Evolutionary conservation across 2,888 invertebrate species (phyloP).

Genomic region (Idaea biselata): DNA sequence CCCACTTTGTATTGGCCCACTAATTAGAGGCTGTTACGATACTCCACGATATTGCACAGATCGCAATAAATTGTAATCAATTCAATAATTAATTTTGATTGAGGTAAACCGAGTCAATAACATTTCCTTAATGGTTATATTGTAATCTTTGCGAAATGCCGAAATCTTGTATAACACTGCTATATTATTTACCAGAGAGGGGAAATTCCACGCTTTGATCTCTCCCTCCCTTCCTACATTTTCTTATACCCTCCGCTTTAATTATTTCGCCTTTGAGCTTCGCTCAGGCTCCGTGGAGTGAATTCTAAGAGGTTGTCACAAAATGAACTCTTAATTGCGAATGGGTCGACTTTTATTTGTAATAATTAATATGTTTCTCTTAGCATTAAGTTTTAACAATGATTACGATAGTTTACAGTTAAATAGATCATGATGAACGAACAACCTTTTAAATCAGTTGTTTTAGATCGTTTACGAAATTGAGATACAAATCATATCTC

Average conservation of each 20-base stretch:
- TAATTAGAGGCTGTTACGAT: not conserved
- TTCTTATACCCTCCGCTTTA: constrained; percentile 73
- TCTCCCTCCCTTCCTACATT: constrained; percentile 54
- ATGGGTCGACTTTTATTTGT: constrained; percentile 64
- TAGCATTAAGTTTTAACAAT: constrained; percentile 34
- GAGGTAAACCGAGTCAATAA: constrained; percentile 42
- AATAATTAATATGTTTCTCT: constrained; percentile 68
- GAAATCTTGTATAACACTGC: constrained; percentile 53
- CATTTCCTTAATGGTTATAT: constrained; percentile 37
- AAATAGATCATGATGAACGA: not conserved
- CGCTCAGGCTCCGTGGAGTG: constrained; percentile 61
- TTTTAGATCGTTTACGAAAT: not conserved
- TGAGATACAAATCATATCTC: not conserved
- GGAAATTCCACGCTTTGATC: constrained; percentile 71
- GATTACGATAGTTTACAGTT: constrained; percentile 25
- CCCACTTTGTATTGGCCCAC: not conserved
- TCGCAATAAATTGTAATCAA: constrained; percentile 2
- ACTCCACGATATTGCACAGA: not conserved
- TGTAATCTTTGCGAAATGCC: constrained; percentile 41
- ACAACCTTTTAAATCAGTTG: not conserved
- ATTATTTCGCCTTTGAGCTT: constrained; percentile 76
- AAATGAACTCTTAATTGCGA: constrained; percentile 77
- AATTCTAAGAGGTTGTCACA: constrained; percentile 76
- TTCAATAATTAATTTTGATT: constrained; percentile 39
- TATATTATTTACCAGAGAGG: constrained; percentile 64